phyloP scores from a whole-genome alignment of 2,888 invertebrate species.

The Nezara viridula region DNA sequence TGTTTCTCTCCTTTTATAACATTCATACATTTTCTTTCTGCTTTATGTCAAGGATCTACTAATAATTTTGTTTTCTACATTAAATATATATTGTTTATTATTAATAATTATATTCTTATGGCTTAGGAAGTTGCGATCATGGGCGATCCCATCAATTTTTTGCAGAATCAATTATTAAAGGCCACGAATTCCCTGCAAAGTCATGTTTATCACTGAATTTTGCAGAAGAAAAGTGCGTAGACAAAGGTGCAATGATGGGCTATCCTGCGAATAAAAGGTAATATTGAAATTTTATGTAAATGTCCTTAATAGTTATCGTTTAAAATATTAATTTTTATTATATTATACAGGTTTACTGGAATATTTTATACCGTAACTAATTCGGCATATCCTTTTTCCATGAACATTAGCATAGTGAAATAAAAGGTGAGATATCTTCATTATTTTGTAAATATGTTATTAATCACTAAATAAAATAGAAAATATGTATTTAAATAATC shows the following conservation, averaged over 20 bases:
- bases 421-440: neutral
- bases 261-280: conserved; percentile 52
- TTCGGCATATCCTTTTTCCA: conserved; percentile 47
- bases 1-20: too few species aligned
- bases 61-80: too few species aligned
- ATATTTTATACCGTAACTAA: conserved; percentile 54
- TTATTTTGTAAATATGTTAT: neutral
- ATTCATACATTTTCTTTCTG: too few species aligned
- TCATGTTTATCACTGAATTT: conserved; percentile 55
- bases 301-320: neutral
- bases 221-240: conserved; percentile 40
- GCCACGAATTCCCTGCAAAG: conserved; percentile 57
- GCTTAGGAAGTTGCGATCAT: conserved; percentile 63
- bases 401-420: neutral
- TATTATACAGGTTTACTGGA: conserved; percentile 47
- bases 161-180: conserved; percentile 61
- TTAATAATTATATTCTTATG: neutral
- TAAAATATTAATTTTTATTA: neutral
- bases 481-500: neutral
- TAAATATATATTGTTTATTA: too few species aligned
- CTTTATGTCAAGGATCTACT: too few species aligned
- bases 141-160: conserved; percentile 63
- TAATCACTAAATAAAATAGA: neutral
- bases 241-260: conserved; percentile 60
- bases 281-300: neutral